Evolutionary conservation across 2,797 vertebrate genomes (phyloP).

Genomic region (Phoeniculus purpureus): DNA sequence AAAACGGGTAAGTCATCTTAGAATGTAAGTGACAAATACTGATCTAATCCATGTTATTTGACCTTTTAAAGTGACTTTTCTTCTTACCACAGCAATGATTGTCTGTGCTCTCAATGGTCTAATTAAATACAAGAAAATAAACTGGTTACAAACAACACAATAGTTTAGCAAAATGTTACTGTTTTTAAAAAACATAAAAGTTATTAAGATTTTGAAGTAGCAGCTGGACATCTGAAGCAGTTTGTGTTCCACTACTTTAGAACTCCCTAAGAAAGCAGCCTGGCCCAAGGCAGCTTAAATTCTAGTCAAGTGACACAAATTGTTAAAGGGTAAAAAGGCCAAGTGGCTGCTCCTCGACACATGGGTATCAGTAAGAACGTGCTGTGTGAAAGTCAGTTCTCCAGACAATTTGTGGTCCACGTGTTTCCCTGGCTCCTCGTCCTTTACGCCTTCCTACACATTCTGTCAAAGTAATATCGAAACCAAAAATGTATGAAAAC

Average conservation of each 20-base stretch:
- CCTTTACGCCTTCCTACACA: neutral
- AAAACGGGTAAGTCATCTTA: neutral
- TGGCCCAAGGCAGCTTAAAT: neutral
- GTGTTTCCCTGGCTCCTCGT: too few species aligned
- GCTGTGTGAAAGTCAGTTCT: too few species aligned
- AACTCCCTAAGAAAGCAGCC: neutral
- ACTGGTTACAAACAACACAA: neutral
- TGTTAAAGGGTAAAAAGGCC: neutral
- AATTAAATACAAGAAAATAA: neutral
- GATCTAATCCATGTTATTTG: neutral
- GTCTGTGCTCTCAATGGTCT: neutral
- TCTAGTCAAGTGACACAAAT: neutral
- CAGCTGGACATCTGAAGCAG: neutral
- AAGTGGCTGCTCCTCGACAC: neutral
- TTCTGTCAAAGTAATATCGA: neutral
- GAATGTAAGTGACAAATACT: neutral
- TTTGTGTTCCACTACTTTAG: neutral
- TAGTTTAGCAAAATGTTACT: neutral
- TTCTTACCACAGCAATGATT: neutral
- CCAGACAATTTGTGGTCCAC: neutral
- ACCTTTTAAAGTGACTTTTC: neutral
- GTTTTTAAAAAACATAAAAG: neutral
- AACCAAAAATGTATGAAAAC: neutral
- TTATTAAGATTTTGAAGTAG: neutral
- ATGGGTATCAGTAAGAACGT: neutral